These are phyloP conservation scores for Odontesthes bonariensis DNA, from an alignment of 2,113 vertebrate genomes.

Conservation along the genomic window DNA sequence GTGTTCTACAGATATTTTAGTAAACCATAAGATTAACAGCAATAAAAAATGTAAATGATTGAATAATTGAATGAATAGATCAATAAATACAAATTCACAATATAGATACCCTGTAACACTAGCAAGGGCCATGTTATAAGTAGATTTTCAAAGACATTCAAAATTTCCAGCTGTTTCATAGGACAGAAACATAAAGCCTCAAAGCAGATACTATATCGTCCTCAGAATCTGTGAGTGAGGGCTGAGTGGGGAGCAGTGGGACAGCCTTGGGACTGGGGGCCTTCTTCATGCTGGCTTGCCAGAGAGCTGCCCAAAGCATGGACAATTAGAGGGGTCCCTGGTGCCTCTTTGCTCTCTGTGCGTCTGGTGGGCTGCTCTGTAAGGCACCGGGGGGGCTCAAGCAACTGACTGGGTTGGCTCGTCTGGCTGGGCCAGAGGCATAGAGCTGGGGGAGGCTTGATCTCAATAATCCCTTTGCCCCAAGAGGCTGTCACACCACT, in stretches of 20 bases:
- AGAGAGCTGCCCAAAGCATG: constrained; percentile 83
- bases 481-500: constrained; percentile 78
- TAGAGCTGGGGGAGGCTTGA: constrained; percentile 80
- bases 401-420: constrained; percentile 72
- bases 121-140: constrained; percentile 61
- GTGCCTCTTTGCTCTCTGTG: constrained; percentile 86
- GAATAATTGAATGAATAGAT: too few species aligned
- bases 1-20: too few species aligned
- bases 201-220: constrained; percentile 72
- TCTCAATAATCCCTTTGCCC: constrained; percentile 82
- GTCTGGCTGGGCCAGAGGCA: constrained; percentile 82
- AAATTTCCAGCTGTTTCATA: constrained; percentile 65
- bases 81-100: not conserved
- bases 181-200: constrained; percentile 69
- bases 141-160: constrained; percentile 65
- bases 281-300: constrained; percentile 82
- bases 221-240: constrained; percentile 67
- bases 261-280: constrained; percentile 76
- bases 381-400: constrained; percentile 72
- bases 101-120: constrained; percentile 49
- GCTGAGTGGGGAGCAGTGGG: constrained; percentile 71
- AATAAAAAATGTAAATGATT: too few species aligned
- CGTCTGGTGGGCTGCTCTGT: constrained; percentile 80
- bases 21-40: too few species aligned
- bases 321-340: constrained; percentile 86